Evolutionary conservation across 2,797 vertebrate genomes (phyloP).

Genomic region (Myiothlypis chrysogaster): DNA sequence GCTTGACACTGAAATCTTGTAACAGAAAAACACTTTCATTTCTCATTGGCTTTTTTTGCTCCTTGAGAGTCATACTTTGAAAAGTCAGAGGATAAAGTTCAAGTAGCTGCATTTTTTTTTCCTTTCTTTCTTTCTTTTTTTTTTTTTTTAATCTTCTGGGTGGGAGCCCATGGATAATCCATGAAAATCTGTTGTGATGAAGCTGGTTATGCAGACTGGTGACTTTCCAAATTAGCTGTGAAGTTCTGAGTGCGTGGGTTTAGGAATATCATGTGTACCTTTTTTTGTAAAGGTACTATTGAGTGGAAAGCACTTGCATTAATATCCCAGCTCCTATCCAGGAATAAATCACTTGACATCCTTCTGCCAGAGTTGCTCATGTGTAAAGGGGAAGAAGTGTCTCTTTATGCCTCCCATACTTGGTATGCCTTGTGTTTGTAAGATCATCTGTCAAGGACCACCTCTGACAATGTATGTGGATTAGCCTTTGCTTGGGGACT

Average conservation of each 20-base stretch:
- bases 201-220: neutral
- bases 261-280: neutral
- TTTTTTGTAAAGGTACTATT: neutral
- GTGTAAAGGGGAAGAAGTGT: neutral
- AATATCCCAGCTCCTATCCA: neutral
- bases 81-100: neutral
- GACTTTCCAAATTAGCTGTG: neutral
- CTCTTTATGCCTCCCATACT: neutral
- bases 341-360: neutral
- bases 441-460: neutral
- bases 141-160: neutral
- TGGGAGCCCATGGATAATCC: neutral
- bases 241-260: neutral
- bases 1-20: conserved; percentile 3
- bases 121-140: fast-evolving
- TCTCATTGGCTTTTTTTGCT: neutral
- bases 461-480: neutral
- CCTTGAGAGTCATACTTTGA: neutral
- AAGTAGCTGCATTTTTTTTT: neutral
- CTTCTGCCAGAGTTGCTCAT: neutral
- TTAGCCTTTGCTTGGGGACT: neutral
- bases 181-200: neutral
- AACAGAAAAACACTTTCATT: neutral
- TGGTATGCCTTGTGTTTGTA: neutral
- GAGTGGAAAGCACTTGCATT: neutral